Percentiles rank a stretch among this genome's conserved stretches.
Evolutionary conservation across 2,797 vertebrate genomes (phyloP).

Genomic region (Pithecia hirsuta): DNA sequence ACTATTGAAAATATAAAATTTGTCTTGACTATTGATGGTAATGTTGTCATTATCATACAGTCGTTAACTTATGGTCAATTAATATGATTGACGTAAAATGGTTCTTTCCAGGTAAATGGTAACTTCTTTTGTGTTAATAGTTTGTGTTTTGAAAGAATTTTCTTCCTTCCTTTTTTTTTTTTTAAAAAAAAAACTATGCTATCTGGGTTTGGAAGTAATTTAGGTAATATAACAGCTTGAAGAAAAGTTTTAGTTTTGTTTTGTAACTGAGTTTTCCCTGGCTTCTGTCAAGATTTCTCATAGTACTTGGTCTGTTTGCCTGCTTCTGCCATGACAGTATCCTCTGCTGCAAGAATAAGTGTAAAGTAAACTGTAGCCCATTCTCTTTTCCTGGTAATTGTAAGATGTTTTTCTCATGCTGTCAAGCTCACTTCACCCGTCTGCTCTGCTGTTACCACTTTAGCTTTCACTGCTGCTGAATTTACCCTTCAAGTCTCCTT

Average conservation of each 20-base stretch:
- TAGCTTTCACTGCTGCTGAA: background rate
- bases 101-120: background rate
- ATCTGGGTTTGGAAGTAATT: background rate
- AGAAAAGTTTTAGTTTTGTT: background rate
- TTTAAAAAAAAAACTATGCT: background rate
- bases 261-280: background rate
- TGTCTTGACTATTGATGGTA: background rate
- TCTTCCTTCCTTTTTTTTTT: background rate
- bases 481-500: background rate
- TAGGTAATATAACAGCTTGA: background rate
- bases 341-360: background rate
- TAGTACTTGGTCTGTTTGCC: background rate
- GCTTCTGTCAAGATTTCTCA: background rate
- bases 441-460: too few species aligned
- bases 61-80: background rate
- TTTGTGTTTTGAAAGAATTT: background rate
- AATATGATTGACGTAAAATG: background rate
- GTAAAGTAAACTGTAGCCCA: background rate
- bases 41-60: background rate
- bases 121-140: background rate
- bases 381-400: background rate
- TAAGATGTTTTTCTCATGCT: background rate
- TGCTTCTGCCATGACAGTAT: background rate
- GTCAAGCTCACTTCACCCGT: background rate
- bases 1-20: background rate